These are phyloP conservation scores for Moxostoma hubbsi DNA, from an alignment of 2,797 vertebrate genomes.

Conservation along the genomic window DNA sequence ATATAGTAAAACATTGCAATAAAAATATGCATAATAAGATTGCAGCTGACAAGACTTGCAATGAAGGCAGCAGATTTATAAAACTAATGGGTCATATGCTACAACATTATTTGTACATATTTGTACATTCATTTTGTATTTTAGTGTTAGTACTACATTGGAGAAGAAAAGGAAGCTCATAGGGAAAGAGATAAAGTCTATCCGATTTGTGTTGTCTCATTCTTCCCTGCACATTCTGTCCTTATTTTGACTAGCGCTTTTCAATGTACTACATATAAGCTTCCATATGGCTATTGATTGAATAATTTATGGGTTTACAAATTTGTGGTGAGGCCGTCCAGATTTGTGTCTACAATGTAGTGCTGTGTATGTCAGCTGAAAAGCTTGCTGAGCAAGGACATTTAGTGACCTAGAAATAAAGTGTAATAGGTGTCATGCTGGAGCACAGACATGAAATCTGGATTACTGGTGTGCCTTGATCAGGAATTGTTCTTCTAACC, in stretches of 20 bases:
- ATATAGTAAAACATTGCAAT: background rate
- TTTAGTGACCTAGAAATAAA: slow-evolving; percentile 41
- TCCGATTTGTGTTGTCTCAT: slow-evolving; percentile 16
- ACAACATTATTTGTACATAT: background rate
- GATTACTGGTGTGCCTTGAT: background rate
- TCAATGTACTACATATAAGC: slow-evolving; percentile 54
- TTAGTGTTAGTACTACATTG: background rate
- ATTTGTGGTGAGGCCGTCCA: slow-evolving; percentile 40
- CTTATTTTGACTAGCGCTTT: background rate
- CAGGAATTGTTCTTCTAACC: background rate
- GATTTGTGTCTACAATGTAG: slow-evolving; percentile 48
- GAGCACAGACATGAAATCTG: slow-evolving; percentile 24
- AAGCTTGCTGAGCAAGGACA: slow-evolving; percentile 1
- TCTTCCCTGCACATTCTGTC: background rate
- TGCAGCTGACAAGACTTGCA: background rate
- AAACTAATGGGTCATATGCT: background rate
- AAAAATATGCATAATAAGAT: background rate
- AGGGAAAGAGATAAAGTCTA: background rate
- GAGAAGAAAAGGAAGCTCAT: background rate
- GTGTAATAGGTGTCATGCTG: slow-evolving; percentile 31
- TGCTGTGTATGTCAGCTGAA: slow-evolving; percentile 21
- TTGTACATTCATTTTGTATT: background rate
- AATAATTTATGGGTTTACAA: slow-evolving; percentile 73
- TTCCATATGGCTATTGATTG: slow-evolving; percentile 65
- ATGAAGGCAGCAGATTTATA: background rate